phyloP scores from a whole-genome alignment of 2,113 vertebrate species.

The Trogon surrucura region DNA sequence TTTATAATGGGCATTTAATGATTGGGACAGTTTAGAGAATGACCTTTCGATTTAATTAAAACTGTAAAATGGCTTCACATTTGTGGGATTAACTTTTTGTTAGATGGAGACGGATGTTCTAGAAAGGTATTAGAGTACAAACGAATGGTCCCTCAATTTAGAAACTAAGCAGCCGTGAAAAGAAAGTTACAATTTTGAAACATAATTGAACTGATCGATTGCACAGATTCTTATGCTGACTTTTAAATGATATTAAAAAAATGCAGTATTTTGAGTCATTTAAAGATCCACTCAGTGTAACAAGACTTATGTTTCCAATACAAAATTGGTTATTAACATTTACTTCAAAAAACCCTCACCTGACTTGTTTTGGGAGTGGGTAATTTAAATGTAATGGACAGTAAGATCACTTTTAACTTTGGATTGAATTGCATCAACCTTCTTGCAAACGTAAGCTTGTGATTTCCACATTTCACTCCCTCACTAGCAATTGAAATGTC shows the following conservation, averaged over 20 bases:
- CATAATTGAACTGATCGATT: conserved; percentile 7
- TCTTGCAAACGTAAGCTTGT: neutral
- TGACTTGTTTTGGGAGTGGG: neutral
- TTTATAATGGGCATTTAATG: conserved; percentile 47
- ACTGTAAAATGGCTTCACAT: conserved; percentile 45
- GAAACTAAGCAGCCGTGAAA: conserved; percentile 49
- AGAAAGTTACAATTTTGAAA: neutral
- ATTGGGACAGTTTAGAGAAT: conserved; percentile 22
- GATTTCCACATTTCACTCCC: neutral
- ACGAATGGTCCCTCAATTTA: conserved; percentile 14
- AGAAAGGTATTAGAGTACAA: conserved; percentile 32
- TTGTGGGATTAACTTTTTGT: conserved; percentile 56
- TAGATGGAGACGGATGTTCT: conserved; percentile 42
- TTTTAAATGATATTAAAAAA: conserved; percentile 50
- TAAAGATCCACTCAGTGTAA: conserved; percentile 19
- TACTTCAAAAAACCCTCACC: neutral
- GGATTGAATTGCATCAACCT: neutral
- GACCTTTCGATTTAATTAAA: conserved; percentile 61
- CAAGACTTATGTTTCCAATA: neutral
- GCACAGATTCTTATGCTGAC: conserved; percentile 33
- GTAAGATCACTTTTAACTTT: conserved; percentile 2
- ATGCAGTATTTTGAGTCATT: neutral
- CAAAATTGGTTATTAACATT: neutral
- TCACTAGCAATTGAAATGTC: conserved; percentile 7
- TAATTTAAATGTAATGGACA: neutral